Conservation (phyloP, 1,140 invertebrate genomes). For the Drosophila pachea region DNA sequence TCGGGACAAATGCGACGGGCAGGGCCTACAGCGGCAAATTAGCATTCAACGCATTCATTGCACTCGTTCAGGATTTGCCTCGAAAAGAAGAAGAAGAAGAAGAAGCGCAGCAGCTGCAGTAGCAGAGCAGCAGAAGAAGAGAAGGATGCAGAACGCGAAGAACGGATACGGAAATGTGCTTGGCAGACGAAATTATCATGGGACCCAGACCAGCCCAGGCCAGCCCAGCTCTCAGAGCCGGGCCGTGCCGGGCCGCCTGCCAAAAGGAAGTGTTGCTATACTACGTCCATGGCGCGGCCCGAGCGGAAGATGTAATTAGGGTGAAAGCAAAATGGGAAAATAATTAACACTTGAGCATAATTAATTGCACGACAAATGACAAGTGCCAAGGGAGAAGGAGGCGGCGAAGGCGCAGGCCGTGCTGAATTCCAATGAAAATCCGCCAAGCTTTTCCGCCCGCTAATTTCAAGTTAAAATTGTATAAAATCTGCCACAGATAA, state of each 20-base stretch:
- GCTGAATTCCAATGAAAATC: slow-evolving; percentile 6
- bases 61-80: slow-evolving; percentile 33
- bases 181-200: slow-evolving; percentile 69
- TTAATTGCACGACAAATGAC: slow-evolving; percentile 71
- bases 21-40: slow-evolving; percentile 25
- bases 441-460: slow-evolving; percentile 2
- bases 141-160: not conserved
- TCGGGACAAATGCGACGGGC: slow-evolving; percentile 1
- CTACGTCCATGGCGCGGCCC: slow-evolving; percentile 20
- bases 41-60: slow-evolving; percentile 44
- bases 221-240: too few relatives aligned
- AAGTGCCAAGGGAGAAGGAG: slow-evolving; percentile 39
- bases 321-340: slow-evolving; percentile 71
- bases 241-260: too few relatives aligned
- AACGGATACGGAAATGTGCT: slow-evolving; percentile 70
- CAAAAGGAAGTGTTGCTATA: slow-evolving; percentile 27
- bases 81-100: slow-evolving; percentile 12
- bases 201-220: slow-evolving; percentile 43
- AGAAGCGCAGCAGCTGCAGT: slow-evolving; percentile 8
- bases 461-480: not conserved
- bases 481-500: slow-evolving; percentile 10
- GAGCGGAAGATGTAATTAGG: slow-evolving; percentile 70
- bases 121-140: slow-evolving; percentile 12
- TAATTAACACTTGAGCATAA: slow-evolving; percentile 74
- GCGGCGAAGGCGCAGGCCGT: not conserved